Base-by-base conservation (phyloP, 2,888 invertebrate genomes). In the Seladonia tumulorum region DNA sequence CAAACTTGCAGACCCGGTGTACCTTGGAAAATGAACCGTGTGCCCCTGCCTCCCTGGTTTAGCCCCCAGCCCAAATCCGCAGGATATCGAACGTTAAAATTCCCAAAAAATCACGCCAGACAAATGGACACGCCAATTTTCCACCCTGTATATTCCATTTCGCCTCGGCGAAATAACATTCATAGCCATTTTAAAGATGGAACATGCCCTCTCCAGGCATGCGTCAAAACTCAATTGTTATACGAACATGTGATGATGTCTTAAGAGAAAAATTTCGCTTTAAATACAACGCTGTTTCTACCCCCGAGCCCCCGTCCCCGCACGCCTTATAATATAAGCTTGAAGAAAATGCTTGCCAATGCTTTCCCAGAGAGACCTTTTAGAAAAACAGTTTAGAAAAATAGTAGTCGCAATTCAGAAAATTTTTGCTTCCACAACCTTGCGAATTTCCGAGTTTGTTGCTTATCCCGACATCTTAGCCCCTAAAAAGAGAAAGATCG, bases 1-100 rank as follows among this genome's bases (percentile, higher is more conserved):
- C 66, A 29, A 66, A 66, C 18, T 35, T 66, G 18, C 35, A 66
- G 66, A 63, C 29, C 63, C 66, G 35, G 66, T 66, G 66, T 66
- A 66, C 35, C 35, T 66, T 66, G 66, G 66, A 22, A 66, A 66
- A 35, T 66, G 66, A 66, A 29, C 8, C 18, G 18, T 35, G 66
- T 66, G 35, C 63, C 63, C 63, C 63, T 29, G 63, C 63, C 16
- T 7, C 25, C 29, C 63, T 25, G 63, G 25, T 63, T 29, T 63
- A 29, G 63, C 29, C 63, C 63, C 63, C 29, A 29, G 53, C 53
- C 53, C 7, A 22, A 53, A 16, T 16, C 29, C 29, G 63, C 63
- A 63, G 63, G 29, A 63, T 63, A 63, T 29, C 29, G 1, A 49
- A 18, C 49, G 18, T 49, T 49, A 49, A 49, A 49, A 16, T 18